These are phyloP conservation scores for Agonopterix subpropinquella DNA, from an alignment of 2,888 invertebrate genomes.

Conservation along the genomic window DNA sequence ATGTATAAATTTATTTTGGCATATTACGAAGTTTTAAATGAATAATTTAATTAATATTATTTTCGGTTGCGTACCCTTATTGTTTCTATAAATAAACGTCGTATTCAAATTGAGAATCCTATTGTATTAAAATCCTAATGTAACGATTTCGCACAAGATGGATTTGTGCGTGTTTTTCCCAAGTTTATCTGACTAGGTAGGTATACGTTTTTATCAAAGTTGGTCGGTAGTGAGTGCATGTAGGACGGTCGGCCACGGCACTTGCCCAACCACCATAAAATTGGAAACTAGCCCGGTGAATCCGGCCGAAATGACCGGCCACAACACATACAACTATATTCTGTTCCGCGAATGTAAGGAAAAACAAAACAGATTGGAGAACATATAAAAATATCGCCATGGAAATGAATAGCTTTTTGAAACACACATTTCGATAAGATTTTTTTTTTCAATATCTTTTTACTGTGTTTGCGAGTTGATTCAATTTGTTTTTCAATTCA, in stretches of 20 bases:
- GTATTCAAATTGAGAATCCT: neutral
- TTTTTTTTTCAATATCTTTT: no score
- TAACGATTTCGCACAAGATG: no score
- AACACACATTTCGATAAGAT: no score
- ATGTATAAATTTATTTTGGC: constrained; percentile 61
- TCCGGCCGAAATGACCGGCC: constrained; percentile 44
- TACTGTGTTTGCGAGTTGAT: no score
- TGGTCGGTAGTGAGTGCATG: constrained; percentile 8
- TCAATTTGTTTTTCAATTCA: no score
- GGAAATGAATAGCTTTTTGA: no score
- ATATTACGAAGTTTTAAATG: constrained; percentile 50
- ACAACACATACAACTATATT: constrained; percentile 37
- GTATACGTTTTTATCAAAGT: constrained; percentile 4
- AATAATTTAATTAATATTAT: constrained; percentile 51
- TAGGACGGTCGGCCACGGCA: constrained; percentile 26
- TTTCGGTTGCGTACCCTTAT: neutral
- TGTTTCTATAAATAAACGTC: neutral
- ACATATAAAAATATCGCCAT: no score
- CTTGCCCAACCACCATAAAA: constrained; percentile 70
- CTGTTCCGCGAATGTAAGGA: neutral
- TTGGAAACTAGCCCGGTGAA: constrained; percentile 58
- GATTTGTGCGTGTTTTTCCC: no score
- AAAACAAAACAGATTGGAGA: no score
- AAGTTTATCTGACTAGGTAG: constrained; percentile 1
- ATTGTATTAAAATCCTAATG: no score